Conservation (phyloP, 2,113 vertebrate genomes). For the Lophochroa leadbeateri region DNA sequence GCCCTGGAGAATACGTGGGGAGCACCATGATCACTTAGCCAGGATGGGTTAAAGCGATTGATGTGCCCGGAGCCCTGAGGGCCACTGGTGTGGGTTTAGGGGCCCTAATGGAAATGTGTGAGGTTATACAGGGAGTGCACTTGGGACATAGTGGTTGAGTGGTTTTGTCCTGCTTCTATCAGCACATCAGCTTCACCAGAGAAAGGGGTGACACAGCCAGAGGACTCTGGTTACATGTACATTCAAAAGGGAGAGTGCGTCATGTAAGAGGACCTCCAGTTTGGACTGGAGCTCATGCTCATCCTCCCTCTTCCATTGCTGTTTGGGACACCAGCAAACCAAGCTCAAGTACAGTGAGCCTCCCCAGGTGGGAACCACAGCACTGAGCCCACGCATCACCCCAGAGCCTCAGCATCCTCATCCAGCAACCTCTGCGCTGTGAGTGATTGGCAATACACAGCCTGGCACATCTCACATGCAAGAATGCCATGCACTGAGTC, state of each 20-base stretch:
- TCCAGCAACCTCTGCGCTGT: not conserved
- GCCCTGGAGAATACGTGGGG: not conserved
- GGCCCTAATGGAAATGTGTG: not conserved
- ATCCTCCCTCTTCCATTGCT: not conserved
- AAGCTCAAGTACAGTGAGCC: not conserved
- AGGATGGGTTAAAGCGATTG: not conserved
- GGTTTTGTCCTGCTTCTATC: not conserved
- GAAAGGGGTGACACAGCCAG: not conserved
- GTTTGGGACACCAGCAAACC: not conserved
- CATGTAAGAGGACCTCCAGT: not conserved
- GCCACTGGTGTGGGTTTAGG: not conserved
- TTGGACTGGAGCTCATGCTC: not conserved
- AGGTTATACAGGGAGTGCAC: not conserved
- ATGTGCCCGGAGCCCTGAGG: accelerated
- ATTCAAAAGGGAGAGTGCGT: not conserved
- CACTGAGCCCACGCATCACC: not conserved
- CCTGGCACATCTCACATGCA: not conserved
- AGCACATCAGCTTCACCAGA: not conserved
- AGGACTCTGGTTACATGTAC: not conserved
- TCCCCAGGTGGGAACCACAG: not conserved
- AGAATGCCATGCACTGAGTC: accelerated
- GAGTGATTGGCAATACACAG: not conserved
- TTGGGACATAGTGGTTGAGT: not conserved
- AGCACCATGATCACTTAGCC: not conserved
- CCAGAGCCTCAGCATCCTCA: accelerated